Evolutionary conservation across 2,888 invertebrate species (phyloP).

Genomic region (Diarsia rubi): DNA sequence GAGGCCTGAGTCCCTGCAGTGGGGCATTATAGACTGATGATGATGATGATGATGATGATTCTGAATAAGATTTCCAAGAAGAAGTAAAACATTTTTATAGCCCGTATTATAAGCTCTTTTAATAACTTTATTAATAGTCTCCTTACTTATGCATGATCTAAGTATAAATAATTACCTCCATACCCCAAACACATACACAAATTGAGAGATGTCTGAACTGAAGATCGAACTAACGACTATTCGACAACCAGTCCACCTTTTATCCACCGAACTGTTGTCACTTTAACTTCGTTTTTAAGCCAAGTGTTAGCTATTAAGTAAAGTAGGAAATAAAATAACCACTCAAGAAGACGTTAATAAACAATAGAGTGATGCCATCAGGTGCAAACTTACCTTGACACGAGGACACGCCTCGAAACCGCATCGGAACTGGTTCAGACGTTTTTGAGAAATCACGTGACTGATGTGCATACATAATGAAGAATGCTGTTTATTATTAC

Average conservation of each 20-base stretch:
- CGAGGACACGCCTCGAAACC: constrained; percentile 48
- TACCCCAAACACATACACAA: neutral
- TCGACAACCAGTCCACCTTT: neutral
- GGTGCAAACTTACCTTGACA: constrained; percentile 24
- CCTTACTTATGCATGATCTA: too few species aligned
- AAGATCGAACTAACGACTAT: neutral
- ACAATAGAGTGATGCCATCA: constrained; percentile 43
- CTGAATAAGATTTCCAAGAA: too few species aligned
- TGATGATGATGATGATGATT: too few species aligned
- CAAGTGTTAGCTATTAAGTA: neutral
- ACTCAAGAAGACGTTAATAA: constrained; percentile 6
- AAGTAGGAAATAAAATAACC: constrained; percentile 15
- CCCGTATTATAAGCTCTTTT: too few species aligned
- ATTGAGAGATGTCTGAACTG: neutral
- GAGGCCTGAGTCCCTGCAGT: too few species aligned
- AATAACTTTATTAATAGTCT: too few species aligned
- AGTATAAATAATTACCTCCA: too few species aligned
- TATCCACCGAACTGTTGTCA: neutral
- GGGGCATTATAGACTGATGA: too few species aligned
- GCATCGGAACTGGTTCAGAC: constrained; percentile 29
- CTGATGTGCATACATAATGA: neutral
- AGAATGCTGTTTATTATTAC: too few species aligned
- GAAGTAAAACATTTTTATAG: too few species aligned
- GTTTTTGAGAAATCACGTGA: constrained; percentile 36
- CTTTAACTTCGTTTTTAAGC: neutral